Conservation (phyloP, 2,113 vertebrate genomes). For the Festucalex cinctus region DNA sequence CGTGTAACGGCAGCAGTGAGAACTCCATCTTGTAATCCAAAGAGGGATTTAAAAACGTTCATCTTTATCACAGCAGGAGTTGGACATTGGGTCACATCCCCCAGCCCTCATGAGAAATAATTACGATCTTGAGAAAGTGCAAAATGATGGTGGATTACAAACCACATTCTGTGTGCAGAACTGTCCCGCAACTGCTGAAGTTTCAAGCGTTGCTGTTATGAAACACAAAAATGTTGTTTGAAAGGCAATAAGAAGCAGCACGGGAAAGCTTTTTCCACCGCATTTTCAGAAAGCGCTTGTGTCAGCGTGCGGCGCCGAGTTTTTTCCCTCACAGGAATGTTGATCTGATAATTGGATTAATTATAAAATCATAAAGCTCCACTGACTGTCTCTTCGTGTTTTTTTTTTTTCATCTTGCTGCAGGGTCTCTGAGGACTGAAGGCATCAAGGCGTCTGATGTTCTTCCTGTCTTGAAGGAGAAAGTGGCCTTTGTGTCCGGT, state of each 20-base stretch:
- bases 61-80: slow-evolving; percentile 24
- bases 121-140: not conserved
- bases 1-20: not conserved
- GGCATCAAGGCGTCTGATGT: slow-evolving; percentile 95
- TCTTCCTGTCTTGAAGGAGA: slow-evolving; percentile 93
- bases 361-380: slow-evolving; percentile 22
- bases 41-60: slow-evolving; percentile 1
- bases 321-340: slow-evolving; percentile 46
- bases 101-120: not conserved
- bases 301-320: slow-evolving; percentile 15
- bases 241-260: not conserved
- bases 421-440: slow-evolving; percentile 92
- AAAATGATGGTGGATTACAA: not conserved
- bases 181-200: not conserved
- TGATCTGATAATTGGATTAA: slow-evolving; percentile 64
- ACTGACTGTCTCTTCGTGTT: slow-evolving; percentile 5
- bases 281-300: not conserved
- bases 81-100: slow-evolving; percentile 28
- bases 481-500: slow-evolving; percentile 98
- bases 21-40: not conserved
- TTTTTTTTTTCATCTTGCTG: not conserved
- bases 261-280: not conserved
- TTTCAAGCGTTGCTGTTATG: not conserved
- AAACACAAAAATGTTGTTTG: not conserved
- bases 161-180: not conserved